phyloP scores from a whole-genome alignment of 2,888 invertebrate species.

The Branchellion lobata region DNA sequence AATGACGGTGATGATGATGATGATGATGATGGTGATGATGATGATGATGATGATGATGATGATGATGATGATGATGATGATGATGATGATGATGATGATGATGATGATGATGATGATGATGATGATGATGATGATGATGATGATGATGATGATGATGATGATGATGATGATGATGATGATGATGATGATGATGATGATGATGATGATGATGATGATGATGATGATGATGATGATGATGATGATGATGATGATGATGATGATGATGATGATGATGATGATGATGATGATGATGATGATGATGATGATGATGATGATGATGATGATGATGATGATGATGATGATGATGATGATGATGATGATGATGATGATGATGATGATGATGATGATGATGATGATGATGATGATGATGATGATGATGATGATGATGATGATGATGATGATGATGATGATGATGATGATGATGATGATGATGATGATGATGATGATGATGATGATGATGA shows the following conservation, averaged over 20 bases:
- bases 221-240: conserved; percentile 40
- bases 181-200: conserved; percentile 17
- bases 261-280: conserved; percentile 15
- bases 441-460: conserved; percentile 28
- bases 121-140: conserved; percentile 36
- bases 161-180: conserved; percentile 21
- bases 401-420: conserved; percentile 25
- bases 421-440: conserved; percentile 39
- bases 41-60: conserved; percentile 25
- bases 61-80: conserved; percentile 33
- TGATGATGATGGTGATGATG: neutral
- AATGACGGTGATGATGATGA: conserved; percentile 32
- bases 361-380: conserved; percentile 38
- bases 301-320: conserved; percentile 33
- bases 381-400: conserved; percentile 27
- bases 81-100: conserved; percentile 32
- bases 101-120: conserved; percentile 14
- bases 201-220: conserved; percentile 13
- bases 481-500: conserved; percentile 38
- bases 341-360: conserved; percentile 34
- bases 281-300: conserved; percentile 33
- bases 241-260: conserved; percentile 34
- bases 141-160: conserved; percentile 36
- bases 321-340: conserved; percentile 13
- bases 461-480: conserved; percentile 25